Conservation (phyloP, 2,797 vertebrate genomes). For the Antennarius maculatus region DNA sequence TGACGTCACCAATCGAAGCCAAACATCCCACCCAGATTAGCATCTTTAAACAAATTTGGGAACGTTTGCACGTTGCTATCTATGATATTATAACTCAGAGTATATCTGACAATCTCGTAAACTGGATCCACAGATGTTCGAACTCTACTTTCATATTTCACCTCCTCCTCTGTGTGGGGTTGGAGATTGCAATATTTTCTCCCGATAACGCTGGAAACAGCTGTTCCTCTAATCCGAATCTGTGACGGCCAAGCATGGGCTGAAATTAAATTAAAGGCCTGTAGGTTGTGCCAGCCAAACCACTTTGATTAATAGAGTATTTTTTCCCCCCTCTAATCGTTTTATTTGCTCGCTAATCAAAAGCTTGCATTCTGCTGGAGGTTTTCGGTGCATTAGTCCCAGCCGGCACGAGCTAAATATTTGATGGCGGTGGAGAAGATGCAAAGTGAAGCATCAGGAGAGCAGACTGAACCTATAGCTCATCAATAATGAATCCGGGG, state of each 20-base stretch:
- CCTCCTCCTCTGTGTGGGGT: constrained; percentile 1
- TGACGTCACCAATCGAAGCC: too few relatives aligned
- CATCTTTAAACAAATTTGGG: too few relatives aligned
- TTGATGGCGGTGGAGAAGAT: constrained; percentile 62
- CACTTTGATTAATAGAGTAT: constrained; percentile 57
- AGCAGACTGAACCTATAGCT: constrained; percentile 69
- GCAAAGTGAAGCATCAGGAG: constrained; percentile 38
- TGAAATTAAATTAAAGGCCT: constrained; percentile 46
- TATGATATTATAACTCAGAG: too few relatives aligned
- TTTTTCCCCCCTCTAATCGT: constrained; percentile 13
- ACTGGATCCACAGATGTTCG: too few relatives aligned
- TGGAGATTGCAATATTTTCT: constrained; percentile 18
- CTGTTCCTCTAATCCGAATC: constrained; percentile 45
- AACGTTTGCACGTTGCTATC: too few relatives aligned
- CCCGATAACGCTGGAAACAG: constrained; percentile 29
- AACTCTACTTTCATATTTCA: too few relatives aligned
- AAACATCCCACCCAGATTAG: too few relatives aligned
- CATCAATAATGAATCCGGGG: constrained; percentile 67
- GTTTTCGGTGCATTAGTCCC: constrained; percentile 44
- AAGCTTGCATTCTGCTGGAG: constrained; percentile 56
- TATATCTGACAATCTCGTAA: too few relatives aligned
- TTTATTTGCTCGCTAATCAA: constrained; percentile 66
- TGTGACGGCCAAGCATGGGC: constrained; percentile 34
- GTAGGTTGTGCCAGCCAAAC: constrained; percentile 42
- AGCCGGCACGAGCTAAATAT: constrained; percentile 72